These are phyloP conservation scores for Caenorhabditis sp. DNA, from an alignment of 2,888 invertebrate species.

Conservation along the genomic window DNA sequence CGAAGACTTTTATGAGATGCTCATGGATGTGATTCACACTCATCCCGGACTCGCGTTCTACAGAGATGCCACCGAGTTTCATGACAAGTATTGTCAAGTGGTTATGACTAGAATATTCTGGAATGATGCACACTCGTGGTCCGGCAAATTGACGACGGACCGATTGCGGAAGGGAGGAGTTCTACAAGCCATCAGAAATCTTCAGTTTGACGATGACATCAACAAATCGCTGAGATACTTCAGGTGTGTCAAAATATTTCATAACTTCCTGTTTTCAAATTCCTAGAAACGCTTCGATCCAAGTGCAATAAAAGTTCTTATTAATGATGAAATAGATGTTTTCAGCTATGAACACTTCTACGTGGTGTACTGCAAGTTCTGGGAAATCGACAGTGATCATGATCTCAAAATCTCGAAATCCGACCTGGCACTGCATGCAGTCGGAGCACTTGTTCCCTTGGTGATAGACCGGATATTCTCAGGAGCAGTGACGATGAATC, in stretches of 20 bases:
- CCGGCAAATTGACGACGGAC: slow-evolving; percentile 89
- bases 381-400: slow-evolving; percentile 98
- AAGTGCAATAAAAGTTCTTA: too few species aligned
- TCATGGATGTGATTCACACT: slow-evolving; percentile 93
- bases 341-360: slow-evolving; percentile 99
- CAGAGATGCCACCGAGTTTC: slow-evolving; percentile 97
- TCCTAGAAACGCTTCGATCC: slow-evolving; percentile 87
- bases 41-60: slow-evolving; percentile 90
- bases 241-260: slow-evolving; percentile 47
- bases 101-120: slow-evolving; percentile 98
- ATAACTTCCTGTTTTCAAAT: too few species aligned
- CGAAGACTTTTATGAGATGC: slow-evolving; percentile 90
- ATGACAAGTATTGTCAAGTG: slow-evolving; percentile 97
- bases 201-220: slow-evolving; percentile 72
- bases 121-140: slow-evolving; percentile 96
- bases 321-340: slow-evolving; percentile 78
- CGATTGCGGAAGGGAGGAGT: slow-evolving; percentile 92
- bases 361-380: slow-evolving; percentile 99
- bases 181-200: slow-evolving; percentile 69
- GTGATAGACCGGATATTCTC: slow-evolving; percentile 98
- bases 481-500: slow-evolving; percentile 86
- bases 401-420: slow-evolving; percentile 90
- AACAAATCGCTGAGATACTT: slow-evolving; percentile 69
- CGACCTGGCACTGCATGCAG: slow-evolving; percentile 94
- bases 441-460: slow-evolving; percentile 94